Evolutionary conservation across 2,113 vertebrate genomes (phyloP).

Genomic region (Solea senegalensis): DNA sequence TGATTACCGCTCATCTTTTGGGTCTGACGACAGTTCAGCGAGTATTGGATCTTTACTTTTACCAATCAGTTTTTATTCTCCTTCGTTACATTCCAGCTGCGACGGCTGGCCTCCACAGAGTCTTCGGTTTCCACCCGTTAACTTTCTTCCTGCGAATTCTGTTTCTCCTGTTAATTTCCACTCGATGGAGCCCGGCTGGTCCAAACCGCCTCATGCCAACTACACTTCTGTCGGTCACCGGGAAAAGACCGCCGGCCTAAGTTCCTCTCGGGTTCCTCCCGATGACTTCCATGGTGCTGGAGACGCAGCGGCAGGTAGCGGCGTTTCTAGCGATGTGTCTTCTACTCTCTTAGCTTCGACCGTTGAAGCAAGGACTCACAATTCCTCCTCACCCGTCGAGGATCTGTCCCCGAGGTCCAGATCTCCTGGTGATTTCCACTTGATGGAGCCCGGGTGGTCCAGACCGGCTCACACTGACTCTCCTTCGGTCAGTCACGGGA

Average conservation of each 20-base stretch:
- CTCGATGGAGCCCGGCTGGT: background rate
- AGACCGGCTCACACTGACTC: too few relatives aligned
- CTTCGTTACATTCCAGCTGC: background rate
- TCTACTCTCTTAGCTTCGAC: background rate
- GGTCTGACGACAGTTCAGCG: background rate
- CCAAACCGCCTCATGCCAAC: background rate
- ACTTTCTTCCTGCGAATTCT: conserved; percentile 3
- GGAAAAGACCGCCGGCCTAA: background rate
- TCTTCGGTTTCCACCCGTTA: background rate
- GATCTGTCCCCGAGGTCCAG: background rate
- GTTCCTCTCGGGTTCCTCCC: background rate
- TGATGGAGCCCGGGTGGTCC: too few relatives aligned
- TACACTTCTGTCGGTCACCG: conserved; percentile 27
- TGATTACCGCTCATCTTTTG: background rate
- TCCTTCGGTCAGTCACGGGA: background rate
- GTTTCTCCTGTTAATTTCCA: conserved; percentile 1
- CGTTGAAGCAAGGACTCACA: background rate
- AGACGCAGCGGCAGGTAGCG: background rate
- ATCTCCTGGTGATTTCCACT: too few relatives aligned
- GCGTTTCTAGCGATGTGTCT: background rate
- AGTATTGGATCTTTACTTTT: background rate
- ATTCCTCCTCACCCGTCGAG: background rate
- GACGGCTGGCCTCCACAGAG: background rate
- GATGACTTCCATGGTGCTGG: background rate
- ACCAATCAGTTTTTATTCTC: background rate